Base-by-base conservation (phyloP, 2,888 invertebrate genomes). In the Eupithecia insigniata region DNA sequence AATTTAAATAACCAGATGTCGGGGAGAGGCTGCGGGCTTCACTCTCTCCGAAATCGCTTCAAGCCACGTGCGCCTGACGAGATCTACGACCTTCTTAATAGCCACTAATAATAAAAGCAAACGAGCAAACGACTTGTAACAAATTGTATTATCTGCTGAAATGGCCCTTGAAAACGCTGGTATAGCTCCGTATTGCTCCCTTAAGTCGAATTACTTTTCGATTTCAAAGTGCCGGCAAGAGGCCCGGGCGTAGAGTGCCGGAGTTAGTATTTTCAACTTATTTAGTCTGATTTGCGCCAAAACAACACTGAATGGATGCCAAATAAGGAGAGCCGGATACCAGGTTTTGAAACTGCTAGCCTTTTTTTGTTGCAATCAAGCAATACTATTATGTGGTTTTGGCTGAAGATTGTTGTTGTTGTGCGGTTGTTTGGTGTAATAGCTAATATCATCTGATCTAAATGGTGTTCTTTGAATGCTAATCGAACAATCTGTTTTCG, bases 101-200 rank as follows among this genome's bases (percentile, higher is more conserved):
- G 88, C 84, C 83, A 88, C 89, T 87, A 87, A 89, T 88, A 88
- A 88, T 90, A 89, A 89, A 89, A 88, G 84, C 84, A 89, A 91
- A 90, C 89, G 88, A 89, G 86, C 83, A 85, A 89, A 89, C 83
- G 86, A 89, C 88, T 90, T 89, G 85, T 88, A 87, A 89, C 86
- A 90, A 91, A 92, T 91, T 90, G 87, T 87, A 90, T 90, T 90
- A 90, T 88, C 87, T 87, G 82, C 78, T 80, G 82, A 87, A 88
- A 90, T 87, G 85, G 87, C 82, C 83, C 83, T 85, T 85, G 85
- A 85, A 88, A 87, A 86, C 84, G 84, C 87, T 87, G 82, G 79
- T 83, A 85, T 69, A 82, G 81, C 82, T 81, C 75, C 77, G 80
- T 79, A 78, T 81, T 77, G 76, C 46, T 71, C 62, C 58, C 51